Evolutionary conservation across 2,797 vertebrate genomes (phyloP), one percentile per base, ranked within the genome.

Genomic region (Phataginus tricuspis): DNA sequence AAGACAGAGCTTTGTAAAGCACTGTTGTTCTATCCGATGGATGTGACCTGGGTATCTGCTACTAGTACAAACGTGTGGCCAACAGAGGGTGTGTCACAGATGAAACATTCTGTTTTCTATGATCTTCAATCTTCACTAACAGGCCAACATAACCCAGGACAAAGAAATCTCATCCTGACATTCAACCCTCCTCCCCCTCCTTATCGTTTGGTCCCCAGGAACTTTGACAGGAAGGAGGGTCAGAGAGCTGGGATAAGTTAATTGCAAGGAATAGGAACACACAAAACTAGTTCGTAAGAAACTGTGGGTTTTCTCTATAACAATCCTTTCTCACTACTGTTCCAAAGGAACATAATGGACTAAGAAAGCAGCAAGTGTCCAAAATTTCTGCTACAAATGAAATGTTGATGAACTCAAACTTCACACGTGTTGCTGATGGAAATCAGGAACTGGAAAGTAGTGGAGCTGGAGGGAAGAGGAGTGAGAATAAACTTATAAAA

Each of bases 1-100:
- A 91, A 94, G 80, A 71, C 61, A 49, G 59, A 64, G 27, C 45
- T 77, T 92, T 64, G 29, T 87, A 57, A 85, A 94, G 90, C 10
- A n/a, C 1, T 21, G 19, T 63, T 91, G 34, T 88, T 83, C 42
- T 7, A 77, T 57, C 53, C 45, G 89, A 37, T 55, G 31, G 39
- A 69, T 69, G 18, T 93, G 57, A 66, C 8, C n/a, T n/a, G 53
- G 83, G 61, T 59, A 63, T 71, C 72, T 91, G 51, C 72, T 63
- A 19, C 25, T 34, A 91, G 42, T 34, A 64, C 25, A 82, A 39
- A 74, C 63, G 4, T 71, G 39, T 86, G 45, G 57, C 59, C 55
- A 27, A 53, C 2, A 34, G 74, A 90, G 63, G 18, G 42, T 15
- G 10, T 57, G 12, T 61, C 86, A 51, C 57, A 63, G 42, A 90